phyloP scores from a whole-genome alignment of 2,797 vertebrate species.

The Phaenicophaeus curvirostris region DNA sequence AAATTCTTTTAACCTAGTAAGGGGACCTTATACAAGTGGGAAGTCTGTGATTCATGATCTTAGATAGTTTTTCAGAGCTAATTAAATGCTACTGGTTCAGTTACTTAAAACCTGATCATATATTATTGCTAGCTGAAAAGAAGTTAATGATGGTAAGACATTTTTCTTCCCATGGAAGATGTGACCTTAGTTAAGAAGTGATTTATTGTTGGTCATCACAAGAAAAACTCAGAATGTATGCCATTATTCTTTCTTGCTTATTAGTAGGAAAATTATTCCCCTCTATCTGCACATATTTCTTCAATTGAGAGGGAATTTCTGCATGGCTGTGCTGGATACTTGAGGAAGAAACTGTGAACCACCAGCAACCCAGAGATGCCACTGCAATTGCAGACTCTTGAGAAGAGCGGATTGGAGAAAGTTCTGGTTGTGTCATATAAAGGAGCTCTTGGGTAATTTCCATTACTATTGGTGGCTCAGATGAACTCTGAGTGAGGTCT shows the following conservation, averaged over 20 bases:
- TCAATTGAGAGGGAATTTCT: neutral
- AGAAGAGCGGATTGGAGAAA: neutral
- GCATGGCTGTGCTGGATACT: neutral
- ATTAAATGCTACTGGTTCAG: slow-evolving; percentile 68
- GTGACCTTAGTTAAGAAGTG: slow-evolving; percentile 37
- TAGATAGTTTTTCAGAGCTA: slow-evolving; percentile 56
- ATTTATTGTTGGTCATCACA: slow-evolving; percentile 59
- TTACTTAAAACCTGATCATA: slow-evolving; percentile 62
- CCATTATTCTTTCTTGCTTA: slow-evolving; percentile 48
- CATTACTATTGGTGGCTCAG: neutral
- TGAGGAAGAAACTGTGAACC: neutral
- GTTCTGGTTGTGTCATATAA: neutral
- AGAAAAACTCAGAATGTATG: slow-evolving; percentile 40
- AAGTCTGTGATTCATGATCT: slow-evolving; percentile 61
- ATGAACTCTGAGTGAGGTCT: neutral
- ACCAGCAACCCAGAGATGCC: neutral
- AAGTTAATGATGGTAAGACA: slow-evolving; percentile 59
- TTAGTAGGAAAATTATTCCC: neutral
- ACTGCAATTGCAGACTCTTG: neutral
- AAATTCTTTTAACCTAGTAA: slow-evolving; percentile 46
- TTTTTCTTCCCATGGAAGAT: slow-evolving; percentile 34
- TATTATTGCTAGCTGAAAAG: slow-evolving; percentile 51
- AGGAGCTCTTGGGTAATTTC: neutral
- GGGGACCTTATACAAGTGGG: slow-evolving; percentile 25
- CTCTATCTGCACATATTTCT: neutral